Conservation (phyloP, 2,888 invertebrate genomes). For the Chloroclysta siterata region DNA sequence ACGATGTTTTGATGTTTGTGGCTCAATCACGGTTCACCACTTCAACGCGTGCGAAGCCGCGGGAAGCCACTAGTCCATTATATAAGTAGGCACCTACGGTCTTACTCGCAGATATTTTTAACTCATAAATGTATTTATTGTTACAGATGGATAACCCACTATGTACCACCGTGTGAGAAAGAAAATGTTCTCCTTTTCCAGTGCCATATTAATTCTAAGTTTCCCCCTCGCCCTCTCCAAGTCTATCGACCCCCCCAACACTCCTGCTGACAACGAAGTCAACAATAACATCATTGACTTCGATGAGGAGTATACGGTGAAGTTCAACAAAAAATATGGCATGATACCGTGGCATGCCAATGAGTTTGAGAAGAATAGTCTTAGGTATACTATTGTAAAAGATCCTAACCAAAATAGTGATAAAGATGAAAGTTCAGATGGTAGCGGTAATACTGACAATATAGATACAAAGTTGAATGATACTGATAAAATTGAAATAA, state of each 20-base stretch:
- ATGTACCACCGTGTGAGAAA: constrained; percentile 71
- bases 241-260: constrained; percentile 54
- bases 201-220: constrained; percentile 64
- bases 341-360: constrained; percentile 62
- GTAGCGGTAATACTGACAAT: constrained; percentile 36
- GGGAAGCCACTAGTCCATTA: no score
- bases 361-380: constrained; percentile 63
- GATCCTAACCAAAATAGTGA: constrained; percentile 42
- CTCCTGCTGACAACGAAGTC: constrained; percentile 53
- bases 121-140: constrained; percentile 36
- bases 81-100: no score
- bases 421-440: constrained; percentile 19
- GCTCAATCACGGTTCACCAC: no score
- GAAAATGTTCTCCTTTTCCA: constrained; percentile 63
- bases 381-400: constrained; percentile 68
- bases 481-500: not conserved
- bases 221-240: constrained; percentile 51
- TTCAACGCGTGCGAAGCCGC: no score
- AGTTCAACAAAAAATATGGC: constrained; percentile 68
- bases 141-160: constrained; percentile 70
- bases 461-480: not conserved
- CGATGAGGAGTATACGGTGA: constrained; percentile 70
- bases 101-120: no score
- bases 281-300: constrained; percentile 76
- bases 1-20: no score